phyloP scores from a whole-genome alignment of 2,113 vertebrate genomes.

The Felis chaus region DNA sequence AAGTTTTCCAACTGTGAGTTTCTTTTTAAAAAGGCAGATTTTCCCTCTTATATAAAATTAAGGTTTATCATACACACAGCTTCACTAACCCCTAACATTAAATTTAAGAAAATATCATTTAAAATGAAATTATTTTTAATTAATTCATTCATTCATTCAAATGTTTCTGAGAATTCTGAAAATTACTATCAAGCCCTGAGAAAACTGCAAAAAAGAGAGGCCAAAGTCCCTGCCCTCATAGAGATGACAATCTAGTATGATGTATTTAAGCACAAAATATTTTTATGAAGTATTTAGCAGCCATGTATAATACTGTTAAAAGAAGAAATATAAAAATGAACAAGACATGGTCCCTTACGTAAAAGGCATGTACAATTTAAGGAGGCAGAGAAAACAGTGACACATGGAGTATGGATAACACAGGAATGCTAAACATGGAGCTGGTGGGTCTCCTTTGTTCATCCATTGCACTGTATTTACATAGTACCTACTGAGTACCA shows the following conservation, averaged over 20 bases:
- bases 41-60: conserved; percentile 13
- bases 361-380: neutral
- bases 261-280: neutral
- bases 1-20: neutral
- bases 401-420: neutral
- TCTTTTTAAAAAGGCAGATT: conserved; percentile 1
- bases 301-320: neutral
- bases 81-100: neutral
- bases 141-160: neutral
- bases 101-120: neutral
- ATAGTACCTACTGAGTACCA: neutral
- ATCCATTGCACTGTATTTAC: neutral
- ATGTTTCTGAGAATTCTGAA: neutral
- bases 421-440: neutral
- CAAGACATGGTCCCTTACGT: neutral
- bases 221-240: neutral
- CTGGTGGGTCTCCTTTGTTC: neutral
- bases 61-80: neutral
- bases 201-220: neutral
- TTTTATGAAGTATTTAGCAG: neutral
- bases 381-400: neutral
- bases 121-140: neutral
- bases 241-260: neutral
- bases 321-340: neutral
- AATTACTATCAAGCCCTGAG: neutral